These are phyloP conservation scores for Calcarius ornatus DNA, from an alignment of 2,113 vertebrate genomes.

Conservation along the genomic window DNA sequence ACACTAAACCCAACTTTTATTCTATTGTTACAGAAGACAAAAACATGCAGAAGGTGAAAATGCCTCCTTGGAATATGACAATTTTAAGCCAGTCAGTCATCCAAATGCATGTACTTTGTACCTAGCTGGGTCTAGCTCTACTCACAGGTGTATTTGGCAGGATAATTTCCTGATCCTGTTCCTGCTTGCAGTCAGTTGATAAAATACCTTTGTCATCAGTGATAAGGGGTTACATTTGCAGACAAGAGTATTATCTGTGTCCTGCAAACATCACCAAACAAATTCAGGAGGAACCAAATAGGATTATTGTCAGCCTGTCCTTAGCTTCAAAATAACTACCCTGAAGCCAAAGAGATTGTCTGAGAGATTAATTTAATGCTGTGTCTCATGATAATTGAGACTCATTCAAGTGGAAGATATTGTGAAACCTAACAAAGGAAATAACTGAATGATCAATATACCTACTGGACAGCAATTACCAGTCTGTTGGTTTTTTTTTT, in stretches of 20 bases:
- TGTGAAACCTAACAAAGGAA: neutral
- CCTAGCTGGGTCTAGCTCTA: neutral
- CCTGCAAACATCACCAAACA: neutral
- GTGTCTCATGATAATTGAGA: neutral
- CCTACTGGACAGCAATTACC: neutral
- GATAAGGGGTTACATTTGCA: neutral
- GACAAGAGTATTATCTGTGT: neutral
- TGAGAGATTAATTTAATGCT: neutral
- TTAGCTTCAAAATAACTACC: neutral
- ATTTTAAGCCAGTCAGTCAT: neutral
- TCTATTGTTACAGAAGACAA: neutral
- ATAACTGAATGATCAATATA: neutral
- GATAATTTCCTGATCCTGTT: neutral
- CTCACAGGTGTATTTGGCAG: neutral
- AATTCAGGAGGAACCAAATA: neutral
- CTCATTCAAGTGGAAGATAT: neutral
- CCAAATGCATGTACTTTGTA: neutral
- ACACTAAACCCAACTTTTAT: neutral
- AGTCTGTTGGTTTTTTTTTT: rapidly evolving
- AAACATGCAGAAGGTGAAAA: neutral
- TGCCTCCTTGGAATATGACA: neutral
- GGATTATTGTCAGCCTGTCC: neutral
- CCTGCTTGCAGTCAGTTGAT: neutral
- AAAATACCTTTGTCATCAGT: neutral
- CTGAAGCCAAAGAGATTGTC: neutral